A percentile compares a stretch with the other conserved stretches of the same genome.
phyloP scores from a whole-genome alignment of 2,888 invertebrate genomes.

The Rhyacophila evoluta region DNA sequence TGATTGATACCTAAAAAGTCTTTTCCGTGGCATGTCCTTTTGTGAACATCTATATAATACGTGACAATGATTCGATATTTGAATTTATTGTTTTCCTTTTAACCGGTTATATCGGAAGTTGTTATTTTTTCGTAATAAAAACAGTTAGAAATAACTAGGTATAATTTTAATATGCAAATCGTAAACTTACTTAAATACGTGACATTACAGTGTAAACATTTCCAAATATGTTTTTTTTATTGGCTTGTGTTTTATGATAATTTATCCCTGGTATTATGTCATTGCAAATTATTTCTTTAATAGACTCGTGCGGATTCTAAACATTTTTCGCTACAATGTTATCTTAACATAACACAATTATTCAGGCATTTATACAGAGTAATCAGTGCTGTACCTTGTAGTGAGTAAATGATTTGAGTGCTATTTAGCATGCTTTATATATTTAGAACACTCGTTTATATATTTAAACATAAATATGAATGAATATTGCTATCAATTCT shows the following conservation, averaged over 20 bases:
- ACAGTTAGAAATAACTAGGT: neutral
- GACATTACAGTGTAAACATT: neutral
- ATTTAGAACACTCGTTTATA: too few relatives aligned
- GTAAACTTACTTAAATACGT: neutral
- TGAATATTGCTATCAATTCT: too few relatives aligned
- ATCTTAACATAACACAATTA: neutral
- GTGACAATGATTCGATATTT: neutral
- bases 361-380: too few relatives aligned
- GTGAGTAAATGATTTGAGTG: too few relatives aligned
- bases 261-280: neutral
- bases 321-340: neutral
- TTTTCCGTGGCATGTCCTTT: neutral
- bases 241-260: neutral
- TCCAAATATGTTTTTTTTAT: neutral
- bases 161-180: neutral
- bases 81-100: neutral
- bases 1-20: neutral
- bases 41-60: too few relatives aligned
- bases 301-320: neutral
- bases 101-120: too few relatives aligned
- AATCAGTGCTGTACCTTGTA: too few relatives aligned
- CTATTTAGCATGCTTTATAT: too few relatives aligned
- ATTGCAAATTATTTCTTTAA: neutral
- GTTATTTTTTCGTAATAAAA: too few relatives aligned
- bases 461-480: too few relatives aligned